A percentile compares a stretch with the other conserved stretches of the same genome.
These are phyloP conservation scores for Rhinogobio ventralis DNA, from an alignment of 2,797 vertebrate species.

Conservation along the genomic window DNA sequence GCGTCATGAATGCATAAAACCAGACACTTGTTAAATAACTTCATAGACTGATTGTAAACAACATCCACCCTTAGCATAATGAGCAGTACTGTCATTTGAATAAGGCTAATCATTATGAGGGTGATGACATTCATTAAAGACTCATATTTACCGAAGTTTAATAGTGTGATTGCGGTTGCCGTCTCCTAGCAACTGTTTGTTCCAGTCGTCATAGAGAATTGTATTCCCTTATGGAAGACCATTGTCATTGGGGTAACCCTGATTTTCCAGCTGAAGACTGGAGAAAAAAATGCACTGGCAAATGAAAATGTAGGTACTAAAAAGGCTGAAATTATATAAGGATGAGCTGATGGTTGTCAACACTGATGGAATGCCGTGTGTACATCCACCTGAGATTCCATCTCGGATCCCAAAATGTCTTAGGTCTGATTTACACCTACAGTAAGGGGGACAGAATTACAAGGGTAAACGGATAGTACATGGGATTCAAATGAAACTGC, in stretches of 20 bases:
- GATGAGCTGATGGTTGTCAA: conserved; percentile 15
- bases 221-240: conserved; percentile 10
- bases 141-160: conserved; percentile 55
- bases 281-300: not conserved
- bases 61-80: conserved; percentile 31
- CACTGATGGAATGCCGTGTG: conserved; percentile 14
- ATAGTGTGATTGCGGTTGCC: conserved; percentile 32
- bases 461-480: not conserved
- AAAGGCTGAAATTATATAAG: conserved; percentile 29
- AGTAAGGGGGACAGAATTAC: not conserved
- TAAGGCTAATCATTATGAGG: conserved; percentile 55
- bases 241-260: conserved; percentile 16
- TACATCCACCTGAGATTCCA: not conserved
- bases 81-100: conserved; percentile 55
- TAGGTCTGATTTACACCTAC: conserved; percentile 24
- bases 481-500: not conserved
- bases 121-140: conserved; percentile 62
- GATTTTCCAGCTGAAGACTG: conserved; percentile 9
- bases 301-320: not conserved
- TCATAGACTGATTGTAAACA: conserved; percentile 18
- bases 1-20: not conserved
- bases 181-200: conserved; percentile 62
- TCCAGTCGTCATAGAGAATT: conserved; percentile 26
- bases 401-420: not conserved
- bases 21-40: conserved; percentile 5